Percentiles rank a stretch among this genome's conserved stretches.
phyloP scores from a whole-genome alignment of 1,140 invertebrate genomes.

The Panagrolaimus sp. region DNA sequence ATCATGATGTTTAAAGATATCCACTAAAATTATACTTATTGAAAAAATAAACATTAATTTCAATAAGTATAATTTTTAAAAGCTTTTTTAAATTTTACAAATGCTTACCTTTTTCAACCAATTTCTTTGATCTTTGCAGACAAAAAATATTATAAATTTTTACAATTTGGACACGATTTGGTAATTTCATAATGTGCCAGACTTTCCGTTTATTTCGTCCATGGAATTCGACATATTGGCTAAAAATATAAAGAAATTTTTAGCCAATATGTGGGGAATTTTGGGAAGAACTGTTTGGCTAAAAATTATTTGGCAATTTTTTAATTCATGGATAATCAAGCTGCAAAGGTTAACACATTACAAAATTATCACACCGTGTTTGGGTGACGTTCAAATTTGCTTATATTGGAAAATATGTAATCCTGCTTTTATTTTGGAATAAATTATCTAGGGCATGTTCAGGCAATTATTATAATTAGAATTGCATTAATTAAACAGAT shows the following conservation, averaged over 20 bases:
- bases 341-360: no score
- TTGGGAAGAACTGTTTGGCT: no score
- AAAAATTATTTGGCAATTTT: no score
- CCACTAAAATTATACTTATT: no score
- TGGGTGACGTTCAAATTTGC: no score
- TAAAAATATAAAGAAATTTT: no score
- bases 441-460: constrained; percentile 36
- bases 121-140: constrained; percentile 34
- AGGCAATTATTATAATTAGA: constrained; percentile 36
- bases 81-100: constrained; percentile 24
- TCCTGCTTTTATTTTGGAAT: constrained; percentile 29
- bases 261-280: no score
- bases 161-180: constrained; percentile 32
- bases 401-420: constrained; percentile 20
- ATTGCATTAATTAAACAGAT: constrained; percentile 35
- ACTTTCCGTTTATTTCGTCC: no score
- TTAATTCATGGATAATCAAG: no score
- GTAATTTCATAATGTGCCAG: no score
- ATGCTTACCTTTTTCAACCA: constrained; percentile 25
- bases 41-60: no score
- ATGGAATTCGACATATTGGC: constrained; percentile 22
- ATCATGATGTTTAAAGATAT: constrained; percentile 33
- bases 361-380: no score
- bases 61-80: constrained; percentile 34
- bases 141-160: constrained; percentile 35